Conservation (phyloP, 2,797 vertebrate genomes). For the Protonibea diacanthus region DNA sequence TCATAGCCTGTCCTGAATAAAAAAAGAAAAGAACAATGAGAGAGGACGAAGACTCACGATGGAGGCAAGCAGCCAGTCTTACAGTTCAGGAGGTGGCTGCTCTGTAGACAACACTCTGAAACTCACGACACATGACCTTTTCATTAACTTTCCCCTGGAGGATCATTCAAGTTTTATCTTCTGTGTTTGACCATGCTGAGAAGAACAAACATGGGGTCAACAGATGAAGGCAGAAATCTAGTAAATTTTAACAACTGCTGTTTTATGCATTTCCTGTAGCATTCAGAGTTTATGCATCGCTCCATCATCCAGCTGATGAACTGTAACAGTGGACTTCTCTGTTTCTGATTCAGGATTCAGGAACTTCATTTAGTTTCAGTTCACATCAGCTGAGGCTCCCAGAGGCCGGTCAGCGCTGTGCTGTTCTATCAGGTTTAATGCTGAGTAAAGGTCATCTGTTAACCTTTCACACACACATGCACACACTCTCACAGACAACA, state of each 20-base stretch:
- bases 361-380: slow-evolving; percentile 11
- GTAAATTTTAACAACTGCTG: not conserved
- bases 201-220: not conserved
- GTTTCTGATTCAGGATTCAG: not conserved
- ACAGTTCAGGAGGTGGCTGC: slow-evolving; percentile 13
- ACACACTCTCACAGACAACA: slow-evolving; percentile 9
- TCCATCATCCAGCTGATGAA: not conserved
- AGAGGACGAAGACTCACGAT: not conserved
- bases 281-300: not conserved
- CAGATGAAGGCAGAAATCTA: not conserved
- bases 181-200: not conserved
- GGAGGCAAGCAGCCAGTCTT: not conserved
- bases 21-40: slow-evolving; percentile 4
- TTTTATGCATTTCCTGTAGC: not conserved
- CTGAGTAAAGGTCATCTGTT: slow-evolving; percentile 23
- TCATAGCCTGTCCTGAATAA: slow-evolving; percentile 11
- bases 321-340: not conserved
- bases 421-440: slow-evolving; percentile 12
- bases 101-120: slow-evolving; percentile 3
- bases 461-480: slow-evolving; percentile 9
- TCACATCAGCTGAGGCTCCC: slow-evolving; percentile 13
- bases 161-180: slow-evolving; percentile 19
- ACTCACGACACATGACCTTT: slow-evolving; percentile 41
- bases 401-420: slow-evolving; percentile 10
- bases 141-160: slow-evolving; percentile 4